Conservation (phyloP, 2,888 invertebrate species). For the Liopterus haemorrhoidalis region DNA sequence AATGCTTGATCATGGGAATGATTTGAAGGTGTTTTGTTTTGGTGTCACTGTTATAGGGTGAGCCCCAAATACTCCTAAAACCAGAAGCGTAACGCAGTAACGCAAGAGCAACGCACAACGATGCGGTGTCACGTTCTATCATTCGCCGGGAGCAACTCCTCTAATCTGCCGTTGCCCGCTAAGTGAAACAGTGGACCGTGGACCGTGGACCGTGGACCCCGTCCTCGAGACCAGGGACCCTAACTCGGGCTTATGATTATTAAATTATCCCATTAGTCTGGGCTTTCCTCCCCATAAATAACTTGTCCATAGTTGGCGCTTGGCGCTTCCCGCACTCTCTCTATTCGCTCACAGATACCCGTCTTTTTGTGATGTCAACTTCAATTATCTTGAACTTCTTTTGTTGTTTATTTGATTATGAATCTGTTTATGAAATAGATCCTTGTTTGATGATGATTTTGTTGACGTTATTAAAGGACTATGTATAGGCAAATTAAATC, state of each 20-base stretch:
- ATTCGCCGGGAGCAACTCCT: background rate
- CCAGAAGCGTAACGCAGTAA: no score
- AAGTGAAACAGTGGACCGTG: slow-evolving; percentile 16
- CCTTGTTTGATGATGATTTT: no score
- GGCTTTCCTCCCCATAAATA: slow-evolving; percentile 32
- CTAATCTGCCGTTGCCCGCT: slow-evolving; percentile 17
- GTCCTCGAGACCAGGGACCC: background rate
- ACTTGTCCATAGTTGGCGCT: slow-evolving; percentile 30
- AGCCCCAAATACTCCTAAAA: no score
- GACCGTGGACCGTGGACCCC: background rate
- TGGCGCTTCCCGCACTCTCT: slow-evolving; percentile 25
- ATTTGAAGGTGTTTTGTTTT: no score
- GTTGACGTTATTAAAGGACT: no score
- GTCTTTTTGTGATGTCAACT: slow-evolving; percentile 12
- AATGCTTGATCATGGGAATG: no score
- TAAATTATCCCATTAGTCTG: slow-evolving; percentile 38
- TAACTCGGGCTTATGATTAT: slow-evolving; percentile 36
- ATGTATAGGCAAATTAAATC: no score
- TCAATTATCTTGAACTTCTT: no score
- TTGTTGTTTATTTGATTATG: no score
- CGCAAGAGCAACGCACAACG: no score
- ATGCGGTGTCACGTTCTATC: slow-evolving; percentile 10
- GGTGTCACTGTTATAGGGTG: no score
- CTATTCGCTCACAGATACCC: slow-evolving; percentile 14
- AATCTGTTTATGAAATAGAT: no score